Conservation (phyloP, 2,113 vertebrate genomes). For the Xerus inauris region DNA sequence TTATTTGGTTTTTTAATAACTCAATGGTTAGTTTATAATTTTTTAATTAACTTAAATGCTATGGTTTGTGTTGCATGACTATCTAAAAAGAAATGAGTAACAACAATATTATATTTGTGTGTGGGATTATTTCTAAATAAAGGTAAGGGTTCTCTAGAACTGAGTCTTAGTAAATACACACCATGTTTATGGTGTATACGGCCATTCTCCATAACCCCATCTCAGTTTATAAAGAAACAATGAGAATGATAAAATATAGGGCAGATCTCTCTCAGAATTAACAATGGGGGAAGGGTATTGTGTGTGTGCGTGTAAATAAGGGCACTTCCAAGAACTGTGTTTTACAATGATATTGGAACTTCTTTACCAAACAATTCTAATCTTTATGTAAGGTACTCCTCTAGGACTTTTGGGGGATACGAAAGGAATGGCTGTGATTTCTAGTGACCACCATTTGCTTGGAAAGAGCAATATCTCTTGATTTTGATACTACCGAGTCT, state of each 20-base stretch:
- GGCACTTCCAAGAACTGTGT: neutral
- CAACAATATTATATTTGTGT: neutral
- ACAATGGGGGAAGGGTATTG: neutral
- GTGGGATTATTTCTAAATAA: constrained; percentile 56
- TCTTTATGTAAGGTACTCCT: neutral
- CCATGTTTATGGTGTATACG: neutral
- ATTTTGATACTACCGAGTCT: neutral
- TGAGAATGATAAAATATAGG: constrained; percentile 17
- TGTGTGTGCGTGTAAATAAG: neutral
- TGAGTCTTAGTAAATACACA: neutral
- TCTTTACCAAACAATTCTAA: neutral
- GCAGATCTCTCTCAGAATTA: neutral
- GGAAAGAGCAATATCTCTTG: neutral
- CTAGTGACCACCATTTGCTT: neutral
- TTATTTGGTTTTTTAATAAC: neutral
- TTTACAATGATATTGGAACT: neutral
- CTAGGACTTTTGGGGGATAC: neutral
- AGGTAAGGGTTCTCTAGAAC: neutral
- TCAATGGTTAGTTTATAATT: neutral
- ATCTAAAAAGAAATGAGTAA: constrained; percentile 23
- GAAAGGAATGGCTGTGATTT: neutral
- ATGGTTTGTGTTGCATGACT: neutral
- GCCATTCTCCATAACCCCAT: neutral
- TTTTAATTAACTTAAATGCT: neutral
- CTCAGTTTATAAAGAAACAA: constrained; percentile 29